Evolutionary conservation across 2,113 vertebrate genomes (phyloP).

Genomic region (Pantherophis guttatus): DNA sequence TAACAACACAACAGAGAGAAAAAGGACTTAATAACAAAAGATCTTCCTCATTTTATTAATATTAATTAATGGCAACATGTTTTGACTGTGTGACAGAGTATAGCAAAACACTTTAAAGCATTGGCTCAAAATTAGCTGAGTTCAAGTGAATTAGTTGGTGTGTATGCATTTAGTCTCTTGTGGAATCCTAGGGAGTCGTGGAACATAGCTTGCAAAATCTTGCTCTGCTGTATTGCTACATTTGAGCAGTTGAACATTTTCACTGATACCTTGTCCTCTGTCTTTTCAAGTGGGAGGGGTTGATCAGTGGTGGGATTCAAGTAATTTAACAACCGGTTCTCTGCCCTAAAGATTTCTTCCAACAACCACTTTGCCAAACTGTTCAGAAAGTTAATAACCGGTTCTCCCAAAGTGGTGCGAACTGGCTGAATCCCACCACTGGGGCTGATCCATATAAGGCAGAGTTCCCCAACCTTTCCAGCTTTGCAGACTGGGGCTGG

Average conservation of each 20-base stretch:
- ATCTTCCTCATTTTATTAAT: constrained; percentile 9
- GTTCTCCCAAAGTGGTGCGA: too few species aligned
- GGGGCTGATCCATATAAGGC: not conserved
- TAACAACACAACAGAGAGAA: constrained; percentile 19
- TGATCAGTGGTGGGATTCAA: too few species aligned
- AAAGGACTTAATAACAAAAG: constrained; percentile 16
- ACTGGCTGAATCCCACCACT: too few species aligned
- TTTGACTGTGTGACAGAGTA: constrained; percentile 5
- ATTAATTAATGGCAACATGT: constrained; percentile 12
- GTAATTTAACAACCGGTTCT: too few species aligned
- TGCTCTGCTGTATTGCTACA: not conserved
- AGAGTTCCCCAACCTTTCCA: too few species aligned
- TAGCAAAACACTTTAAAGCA: not conserved
- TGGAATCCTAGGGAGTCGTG: not conserved
- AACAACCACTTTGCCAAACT: too few species aligned
- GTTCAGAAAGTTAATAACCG: too few species aligned
- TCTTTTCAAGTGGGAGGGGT: not conserved
- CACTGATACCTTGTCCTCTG: not conserved
- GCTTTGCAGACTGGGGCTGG: too few species aligned
- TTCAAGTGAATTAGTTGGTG: not conserved
- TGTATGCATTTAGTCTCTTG: not conserved
- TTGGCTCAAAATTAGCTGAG: not conserved
- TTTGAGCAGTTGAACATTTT: not conserved
- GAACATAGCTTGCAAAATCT: not conserved
- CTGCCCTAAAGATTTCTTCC: too few species aligned